Conservation (phyloP, 2,888 invertebrate genomes). For the Habroteleia sp. region DNA sequence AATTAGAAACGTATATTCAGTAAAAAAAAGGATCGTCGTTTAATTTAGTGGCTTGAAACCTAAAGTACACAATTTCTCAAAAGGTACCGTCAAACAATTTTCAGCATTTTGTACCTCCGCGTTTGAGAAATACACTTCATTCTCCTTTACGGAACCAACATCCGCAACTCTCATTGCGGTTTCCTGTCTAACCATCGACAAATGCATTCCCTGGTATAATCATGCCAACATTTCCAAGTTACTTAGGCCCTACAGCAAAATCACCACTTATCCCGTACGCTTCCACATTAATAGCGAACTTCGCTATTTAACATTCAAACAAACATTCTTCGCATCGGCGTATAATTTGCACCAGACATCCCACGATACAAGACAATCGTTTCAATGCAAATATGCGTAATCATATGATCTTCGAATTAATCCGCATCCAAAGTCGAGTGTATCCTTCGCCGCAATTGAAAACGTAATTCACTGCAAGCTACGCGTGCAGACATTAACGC, state of each 20-base stretch:
- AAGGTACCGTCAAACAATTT: constrained; percentile 22
- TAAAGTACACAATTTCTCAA: constrained; percentile 10
- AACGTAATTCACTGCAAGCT: constrained; percentile 47
- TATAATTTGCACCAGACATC: constrained; percentile 40
- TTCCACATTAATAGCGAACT: constrained; percentile 23
- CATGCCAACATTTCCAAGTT: constrained; percentile 7
- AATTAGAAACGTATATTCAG: background rate
- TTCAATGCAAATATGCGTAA: constrained; percentile 56
- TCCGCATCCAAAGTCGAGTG: constrained; percentile 34
- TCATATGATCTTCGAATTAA: constrained; percentile 51
- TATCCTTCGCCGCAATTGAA: constrained; percentile 52
- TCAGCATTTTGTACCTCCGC: constrained; percentile 3
- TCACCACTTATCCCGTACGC: constrained; percentile 7
- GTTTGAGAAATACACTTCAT: constrained; percentile 22
- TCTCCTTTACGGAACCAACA: constrained; percentile 39
- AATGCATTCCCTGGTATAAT: constrained; percentile 39
- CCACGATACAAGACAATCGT: constrained; percentile 54
- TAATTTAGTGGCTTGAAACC: background rate
- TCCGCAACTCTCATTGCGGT: constrained; percentile 54
- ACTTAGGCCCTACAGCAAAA: constrained; percentile 15
- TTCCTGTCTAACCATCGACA: constrained; percentile 46
- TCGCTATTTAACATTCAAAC: constrained; percentile 28
- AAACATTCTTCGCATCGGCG: constrained; percentile 29
- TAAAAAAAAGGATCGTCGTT: background rate
- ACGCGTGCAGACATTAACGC: constrained; percentile 52